Base-by-base conservation (phyloP, 35 echinoderm and acorn worm genomes). In the Ptychodera flava region DNA sequence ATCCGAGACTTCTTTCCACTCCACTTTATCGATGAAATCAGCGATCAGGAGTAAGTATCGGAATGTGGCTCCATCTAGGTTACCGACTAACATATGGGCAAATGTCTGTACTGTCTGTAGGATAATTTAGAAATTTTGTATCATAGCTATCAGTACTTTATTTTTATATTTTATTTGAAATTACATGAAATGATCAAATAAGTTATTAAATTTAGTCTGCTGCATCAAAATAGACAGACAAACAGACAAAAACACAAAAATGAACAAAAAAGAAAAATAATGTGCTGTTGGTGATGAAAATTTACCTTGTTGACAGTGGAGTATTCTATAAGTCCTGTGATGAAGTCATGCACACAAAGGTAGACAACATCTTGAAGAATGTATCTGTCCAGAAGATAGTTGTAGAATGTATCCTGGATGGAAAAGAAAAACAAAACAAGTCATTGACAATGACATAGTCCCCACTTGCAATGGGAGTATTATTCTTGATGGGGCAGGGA, bases 301-400 rank as follows among this genome's bases (percentile, higher is more conserved):
- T 53, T 35, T 82, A 94, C 96, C 92, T 94, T 99, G 38, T 86
- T 88, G 0, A 90, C 85, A 36, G 80, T 33, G 77, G 96, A 89
- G 88, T 94, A 92, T 76, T 99, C 96, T 35, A 92, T 88, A 81
- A 99, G 28, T 2, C 90, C 93, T 2, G 90, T 80, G 45, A 99
- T 94, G 84, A 99, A 99, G 37, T 99, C 96, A 92, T 99, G 92
- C 79, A 92, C 90, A 35, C 88, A 92, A 0, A 99, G 79, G 80
- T 83, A 91, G 34, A 87, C 81, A 32, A 99, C 93, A 79, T 99
- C 88, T 82, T 88, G 84, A 37, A 94, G 64, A 33, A 99, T 78
- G 86, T 94, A 99, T 0, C 90, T 84, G 14, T 92, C 93, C 81
- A 92, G 82, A 16, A 99, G 29, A 76, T 90, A 94, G 15, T 80